Percentiles rank a stretch among this genome's conserved stretches.
These are phyloP conservation scores for Heloderma charlesbogerti DNA, from an alignment of 2,113 vertebrate species.

Conservation along the genomic window DNA sequence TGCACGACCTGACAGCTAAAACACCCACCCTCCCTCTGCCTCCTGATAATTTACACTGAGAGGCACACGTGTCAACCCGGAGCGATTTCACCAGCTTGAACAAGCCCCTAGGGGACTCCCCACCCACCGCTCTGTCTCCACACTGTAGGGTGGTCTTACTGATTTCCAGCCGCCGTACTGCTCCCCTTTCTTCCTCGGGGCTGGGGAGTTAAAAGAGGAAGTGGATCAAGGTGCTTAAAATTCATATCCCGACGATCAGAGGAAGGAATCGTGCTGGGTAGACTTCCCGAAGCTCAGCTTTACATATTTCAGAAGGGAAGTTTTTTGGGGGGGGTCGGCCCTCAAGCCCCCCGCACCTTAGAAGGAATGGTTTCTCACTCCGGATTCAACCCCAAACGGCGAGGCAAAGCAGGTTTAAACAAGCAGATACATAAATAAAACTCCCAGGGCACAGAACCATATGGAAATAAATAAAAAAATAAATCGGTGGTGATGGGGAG, in stretches of 20 bases:
- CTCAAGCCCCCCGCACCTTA: not conserved
- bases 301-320: not conserved
- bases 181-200: not conserved
- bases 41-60: constrained; percentile 73
- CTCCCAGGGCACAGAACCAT: too few species aligned
- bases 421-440: not conserved
- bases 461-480: not conserved
- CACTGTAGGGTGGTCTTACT: constrained; percentile 2
- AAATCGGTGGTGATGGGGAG: not conserved
- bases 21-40: constrained; percentile 30
- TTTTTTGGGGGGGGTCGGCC: not conserved
- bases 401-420: not conserved
- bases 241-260: not conserved
- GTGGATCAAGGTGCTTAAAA: constrained; percentile 4
- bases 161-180: not conserved
- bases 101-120: constrained; percentile 65
- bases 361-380: not conserved
- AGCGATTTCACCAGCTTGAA: constrained; percentile 69
- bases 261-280: not conserved
- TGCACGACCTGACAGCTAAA: constrained; percentile 36
- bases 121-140: not conserved
- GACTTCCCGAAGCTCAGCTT: not conserved
- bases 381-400: constrained; percentile 1
- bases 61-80: constrained; percentile 59
- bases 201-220: not conserved